Evolutionary conservation across 2,797 vertebrate species (phyloP), one percentile per base, ranked within the genome.

Genomic region (Rhodeus uyekii): DNA sequence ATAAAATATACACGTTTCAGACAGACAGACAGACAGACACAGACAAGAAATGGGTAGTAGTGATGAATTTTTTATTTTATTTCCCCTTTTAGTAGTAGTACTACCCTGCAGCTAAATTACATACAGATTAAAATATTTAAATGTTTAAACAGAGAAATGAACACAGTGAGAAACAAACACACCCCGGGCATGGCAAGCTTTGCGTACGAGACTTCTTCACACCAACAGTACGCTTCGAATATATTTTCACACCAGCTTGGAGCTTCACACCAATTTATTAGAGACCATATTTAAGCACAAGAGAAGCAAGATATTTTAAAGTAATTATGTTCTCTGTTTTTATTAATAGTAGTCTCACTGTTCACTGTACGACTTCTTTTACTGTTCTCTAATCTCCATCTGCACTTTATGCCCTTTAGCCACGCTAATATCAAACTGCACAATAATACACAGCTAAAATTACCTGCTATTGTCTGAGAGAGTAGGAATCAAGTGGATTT

Each of bases 401-500:
- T 68, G 10, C 63, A 38, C 22, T 5, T 67, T 67, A 5, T 42
- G 64, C 10, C 46, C 19, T 64, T 19, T 36, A 36, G 29, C 48
- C 32, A 73, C 8, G 12, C 5, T 19, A n/a, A 36, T 53, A 53
- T 53, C 8, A 14, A 24, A 58, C 13, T 13, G n/a, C 27, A 61
- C 14, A 27, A 63, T 34, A 8, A 8, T 63, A 34, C 29, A 34
- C 16, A 32, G 29, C 3, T 9, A 32, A 18, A 34, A 8, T 4
- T 18, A 61, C 24, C 12, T 81, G 29, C 64, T 61, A 38, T 69
- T 65, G 42, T 80, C 63, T 64, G 4, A n/a, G 64, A 84, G 53
- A 39, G 32, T 53, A 76, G 61, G 38, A 29, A 13, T 10, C 13
- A 69, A 29, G 34, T 50, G 34, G 14, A 80, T 44, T 64, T 34